These are phyloP conservation scores for Strigamia transsilvanica DNA, from an alignment of 2,888 invertebrate species.

Conservation along the genomic window DNA sequence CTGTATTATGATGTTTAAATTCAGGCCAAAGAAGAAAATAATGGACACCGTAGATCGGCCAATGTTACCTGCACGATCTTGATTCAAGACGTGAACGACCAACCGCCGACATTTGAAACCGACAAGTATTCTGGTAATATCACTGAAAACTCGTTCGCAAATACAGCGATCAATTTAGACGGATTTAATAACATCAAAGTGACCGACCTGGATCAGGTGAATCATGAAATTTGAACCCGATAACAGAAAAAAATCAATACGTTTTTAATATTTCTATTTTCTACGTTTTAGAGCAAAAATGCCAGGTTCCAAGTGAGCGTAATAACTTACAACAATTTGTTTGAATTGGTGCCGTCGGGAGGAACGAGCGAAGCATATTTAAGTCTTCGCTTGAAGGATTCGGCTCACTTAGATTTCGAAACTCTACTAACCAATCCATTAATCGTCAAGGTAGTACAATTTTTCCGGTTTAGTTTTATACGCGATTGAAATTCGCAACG, in stretches of 20 bases:
- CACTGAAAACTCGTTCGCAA: neutral
- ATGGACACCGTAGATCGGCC: neutral
- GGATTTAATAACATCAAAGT: neutral
- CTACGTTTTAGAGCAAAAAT: neutral
- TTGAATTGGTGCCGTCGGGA: neutral
- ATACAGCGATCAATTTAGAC: neutral
- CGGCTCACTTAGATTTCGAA: neutral
- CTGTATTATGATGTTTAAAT: neutral
- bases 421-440: neutral
- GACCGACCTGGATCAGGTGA: constrained; percentile 1
- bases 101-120: neutral
- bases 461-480: neutral
- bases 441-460: neutral
- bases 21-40: neutral
- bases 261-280: neutral
- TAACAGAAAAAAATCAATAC: neutral
- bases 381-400: neutral
- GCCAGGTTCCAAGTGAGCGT: neutral
- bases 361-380: neutral
- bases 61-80: neutral
- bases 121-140: neutral
- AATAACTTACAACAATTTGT: neutral
- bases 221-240: neutral
- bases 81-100: constrained; percentile 13
- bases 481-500: too few species aligned